Evolutionary conservation across 2,888 invertebrate species (phyloP), one percentile per base, ranked within the genome.

Genomic region (Venustoraphidia nigricollis): DNA sequence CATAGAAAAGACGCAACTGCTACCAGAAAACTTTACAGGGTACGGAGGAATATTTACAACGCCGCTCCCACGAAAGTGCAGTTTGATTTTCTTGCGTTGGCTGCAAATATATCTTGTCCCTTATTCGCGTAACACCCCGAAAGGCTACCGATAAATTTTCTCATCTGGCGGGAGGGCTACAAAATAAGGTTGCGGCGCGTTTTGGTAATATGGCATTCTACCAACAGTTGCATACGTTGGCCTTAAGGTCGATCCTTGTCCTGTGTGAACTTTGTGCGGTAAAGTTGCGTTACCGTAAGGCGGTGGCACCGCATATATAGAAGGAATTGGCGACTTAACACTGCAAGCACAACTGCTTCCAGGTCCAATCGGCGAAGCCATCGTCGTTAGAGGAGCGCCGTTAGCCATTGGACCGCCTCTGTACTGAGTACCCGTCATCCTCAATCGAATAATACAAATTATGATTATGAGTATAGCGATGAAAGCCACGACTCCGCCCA

Each of bases 401-500:
- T 71, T 75, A 41, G 79, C 79, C 52, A 81, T 62, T 1, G 82
- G 80, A n/a, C 76, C 79, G 48, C 78, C 80, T 52, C 81, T 73
- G 54, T 83, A 83, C 41, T 81, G 81, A 76, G 78, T 84, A 78
- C 52, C 82, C 70, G 58, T 59, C 62, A 66, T 66, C 46, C 61
- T 54, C 43, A 59, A 65, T 11, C 91, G 75, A 36, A 91, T 84
- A 39, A 92, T 85, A 60, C 92, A 93, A 55, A 90, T 90, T n/a
- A 82, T 81, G 34, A 92, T 83, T 36, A 92, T 85, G 47, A 92
- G 73, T 53, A 92, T 84, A 10, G 86, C 86, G 54, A 93, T 90
- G 61, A 93, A 89, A 2, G 87, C 89, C 1, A 93, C 90, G 1
- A 92, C 91, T 2, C 92, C 91, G 1, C 91, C 91, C 0, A 92